These are phyloP conservation scores for Burhinus bistriatus DNA, from an alignment of 2,113 vertebrate species.

Conservation along the genomic window DNA sequence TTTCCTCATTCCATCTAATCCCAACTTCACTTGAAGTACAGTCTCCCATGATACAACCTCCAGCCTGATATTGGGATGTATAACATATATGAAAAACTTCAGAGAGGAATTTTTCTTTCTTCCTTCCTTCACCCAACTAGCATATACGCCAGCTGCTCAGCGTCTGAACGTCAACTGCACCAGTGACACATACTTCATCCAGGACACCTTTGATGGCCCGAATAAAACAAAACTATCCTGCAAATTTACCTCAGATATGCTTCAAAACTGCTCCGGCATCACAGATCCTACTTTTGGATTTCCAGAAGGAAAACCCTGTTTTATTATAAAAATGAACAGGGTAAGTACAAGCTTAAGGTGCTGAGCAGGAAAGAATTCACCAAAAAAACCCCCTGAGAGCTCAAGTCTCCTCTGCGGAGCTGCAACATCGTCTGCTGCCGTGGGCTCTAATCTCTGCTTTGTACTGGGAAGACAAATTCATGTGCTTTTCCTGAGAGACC, in stretches of 20 bases:
- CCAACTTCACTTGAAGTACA: background rate
- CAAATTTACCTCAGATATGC: conserved; percentile 80
- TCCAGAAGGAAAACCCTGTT: conserved; percentile 81
- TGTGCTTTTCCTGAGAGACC: background rate
- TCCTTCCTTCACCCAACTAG: conserved; percentile 53
- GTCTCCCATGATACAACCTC: background rate
- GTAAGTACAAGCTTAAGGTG: conserved; percentile 59
- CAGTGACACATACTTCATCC: conserved; percentile 74
- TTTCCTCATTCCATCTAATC: background rate
- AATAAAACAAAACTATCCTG: conserved; percentile 84
- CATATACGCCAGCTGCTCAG: conserved; percentile 81
- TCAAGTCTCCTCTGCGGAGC: rapidly evolving
- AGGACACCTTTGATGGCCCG: conserved; percentile 71
- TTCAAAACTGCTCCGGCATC: conserved; percentile 82
- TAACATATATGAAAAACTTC: background rate
- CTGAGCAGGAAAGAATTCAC: background rate
- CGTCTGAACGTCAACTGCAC: conserved; percentile 74
- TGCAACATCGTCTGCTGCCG: background rate
- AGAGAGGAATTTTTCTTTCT: background rate
- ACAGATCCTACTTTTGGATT: conserved; percentile 83
- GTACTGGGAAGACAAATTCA: background rate
- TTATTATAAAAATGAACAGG: conserved; percentile 92
- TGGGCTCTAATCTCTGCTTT: background rate
- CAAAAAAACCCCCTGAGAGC: background rate
- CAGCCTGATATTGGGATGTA: background rate